Conservation (phyloP, 2,797 vertebrate species). For the Megaceryle alcyon region DNA sequence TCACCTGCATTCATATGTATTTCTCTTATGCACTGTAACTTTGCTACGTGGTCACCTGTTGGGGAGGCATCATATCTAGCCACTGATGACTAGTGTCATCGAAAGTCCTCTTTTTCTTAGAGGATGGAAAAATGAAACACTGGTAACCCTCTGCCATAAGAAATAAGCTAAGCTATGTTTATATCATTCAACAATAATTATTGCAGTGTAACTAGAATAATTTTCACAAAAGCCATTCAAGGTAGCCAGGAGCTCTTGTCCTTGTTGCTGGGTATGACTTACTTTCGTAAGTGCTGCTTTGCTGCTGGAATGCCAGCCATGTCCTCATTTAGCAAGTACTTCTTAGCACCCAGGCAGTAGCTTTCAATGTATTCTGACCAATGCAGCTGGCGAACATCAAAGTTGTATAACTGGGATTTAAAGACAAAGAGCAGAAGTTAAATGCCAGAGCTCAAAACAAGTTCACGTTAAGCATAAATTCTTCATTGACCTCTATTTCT, state of each 20-base stretch:
- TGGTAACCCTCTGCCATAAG: not conserved
- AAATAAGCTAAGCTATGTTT: not conserved
- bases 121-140: not conserved
- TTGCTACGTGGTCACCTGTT: not conserved
- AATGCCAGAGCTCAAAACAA: not conserved
- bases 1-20: not conserved
- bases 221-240: not conserved
- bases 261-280: conserved; percentile 53
- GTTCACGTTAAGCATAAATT: not conserved
- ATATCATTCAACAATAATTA: not conserved
- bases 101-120: not conserved
- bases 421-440: not conserved
- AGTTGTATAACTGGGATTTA: conserved; percentile 89
- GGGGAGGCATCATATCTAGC: not conserved
- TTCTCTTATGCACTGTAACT: not conserved
- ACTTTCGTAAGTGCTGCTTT: conserved; percentile 92
- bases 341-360: conserved; percentile 94
- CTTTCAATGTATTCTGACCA: conserved; percentile 97
- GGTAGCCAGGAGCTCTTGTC: not conserved
- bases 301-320: conserved; percentile 94
- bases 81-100: not conserved
- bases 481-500: not conserved
- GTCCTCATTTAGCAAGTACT: conserved; percentile 95
- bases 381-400: conserved; percentile 94
- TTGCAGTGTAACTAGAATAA: not conserved